A percentile compares a stretch with the other conserved stretches of the same genome.
Conservation (phyloP, 2,797 vertebrate genomes). For the Sandelia bainsii region DNA sequence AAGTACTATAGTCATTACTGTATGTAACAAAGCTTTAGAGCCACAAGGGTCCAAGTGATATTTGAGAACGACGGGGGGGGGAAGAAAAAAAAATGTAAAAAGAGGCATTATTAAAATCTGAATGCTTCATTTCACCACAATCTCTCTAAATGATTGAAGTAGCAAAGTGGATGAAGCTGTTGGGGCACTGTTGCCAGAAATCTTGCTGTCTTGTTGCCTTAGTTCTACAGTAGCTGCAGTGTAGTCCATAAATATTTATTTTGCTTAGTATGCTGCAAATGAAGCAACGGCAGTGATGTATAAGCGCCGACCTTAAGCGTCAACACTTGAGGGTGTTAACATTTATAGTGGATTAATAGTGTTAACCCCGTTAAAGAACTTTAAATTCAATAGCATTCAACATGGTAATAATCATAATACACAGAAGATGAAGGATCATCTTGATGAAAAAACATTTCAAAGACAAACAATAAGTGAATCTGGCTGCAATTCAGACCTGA, state of each 20-base stretch:
- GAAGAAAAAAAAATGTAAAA: conserved; percentile 11
- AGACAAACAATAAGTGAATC: conserved; percentile 16
- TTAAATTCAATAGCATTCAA: background rate
- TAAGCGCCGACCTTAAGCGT: conserved; percentile 5
- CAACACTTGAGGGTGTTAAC: background rate
- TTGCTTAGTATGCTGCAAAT: background rate
- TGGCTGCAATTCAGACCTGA: conserved; percentile 17
- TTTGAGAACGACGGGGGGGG: conserved; percentile 51
- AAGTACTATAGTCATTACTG: conserved; percentile 6
- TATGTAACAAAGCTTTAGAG: conserved; percentile 43
- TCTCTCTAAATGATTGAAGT: conserved; percentile 39
- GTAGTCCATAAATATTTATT: background rate
- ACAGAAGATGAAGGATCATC: background rate
- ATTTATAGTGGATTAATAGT: background rate
- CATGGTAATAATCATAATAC: background rate
- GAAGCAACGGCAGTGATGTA: background rate
- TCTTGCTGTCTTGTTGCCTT: conserved; percentile 16
- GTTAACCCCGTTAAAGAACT: background rate
- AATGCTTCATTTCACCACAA: conserved; percentile 44
- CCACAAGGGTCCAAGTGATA: conserved; percentile 42
- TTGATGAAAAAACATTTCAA: background rate
- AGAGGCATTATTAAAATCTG: conserved; percentile 38
- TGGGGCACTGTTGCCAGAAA: conserved; percentile 16
- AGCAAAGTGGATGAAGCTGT: conserved; percentile 21
- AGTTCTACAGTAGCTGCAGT: conserved; percentile 6